Evolutionary conservation across 2,113 vertebrate species (phyloP).

Genomic region (Illadopsis cleaveri): DNA sequence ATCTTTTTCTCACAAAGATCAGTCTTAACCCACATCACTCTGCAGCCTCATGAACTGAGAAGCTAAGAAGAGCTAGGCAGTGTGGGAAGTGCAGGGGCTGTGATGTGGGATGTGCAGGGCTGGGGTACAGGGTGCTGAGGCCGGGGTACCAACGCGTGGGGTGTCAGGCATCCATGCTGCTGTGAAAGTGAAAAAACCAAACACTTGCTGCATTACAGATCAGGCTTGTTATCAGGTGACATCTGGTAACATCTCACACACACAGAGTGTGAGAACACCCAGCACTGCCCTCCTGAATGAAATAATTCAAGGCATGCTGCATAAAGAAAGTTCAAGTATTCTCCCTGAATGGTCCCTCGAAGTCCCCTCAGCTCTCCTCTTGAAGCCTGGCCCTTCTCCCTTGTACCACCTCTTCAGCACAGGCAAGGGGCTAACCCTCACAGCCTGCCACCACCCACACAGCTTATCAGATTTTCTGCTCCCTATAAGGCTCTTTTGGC

Average conservation of each 20-base stretch:
- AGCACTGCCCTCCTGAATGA: neutral
- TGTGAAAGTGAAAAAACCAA: neutral
- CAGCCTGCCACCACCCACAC: neutral
- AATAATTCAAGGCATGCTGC: neutral
- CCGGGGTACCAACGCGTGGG: fast-evolving
- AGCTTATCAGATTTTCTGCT: neutral
- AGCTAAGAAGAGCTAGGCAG: neutral
- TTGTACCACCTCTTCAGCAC: neutral
- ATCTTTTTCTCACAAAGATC: neutral
- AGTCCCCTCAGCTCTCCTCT: neutral
- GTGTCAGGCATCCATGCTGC: neutral
- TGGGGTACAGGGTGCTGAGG: neutral
- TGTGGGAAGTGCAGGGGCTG: neutral
- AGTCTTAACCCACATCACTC: neutral
- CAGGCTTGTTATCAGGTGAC: neutral
- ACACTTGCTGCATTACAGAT: neutral
- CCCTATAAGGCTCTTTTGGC: neutral
- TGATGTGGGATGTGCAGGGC: neutral
- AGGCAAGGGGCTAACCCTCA: neutral
- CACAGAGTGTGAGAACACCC: neutral
- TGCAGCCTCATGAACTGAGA: fast-evolving
- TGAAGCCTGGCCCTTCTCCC: neutral
- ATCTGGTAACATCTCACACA: neutral
- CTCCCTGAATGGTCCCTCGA: fast-evolving
- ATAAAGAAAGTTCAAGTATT: neutral